phyloP scores from a whole-genome alignment of 2,888 invertebrate species.

The Amaurobius ferox region DNA sequence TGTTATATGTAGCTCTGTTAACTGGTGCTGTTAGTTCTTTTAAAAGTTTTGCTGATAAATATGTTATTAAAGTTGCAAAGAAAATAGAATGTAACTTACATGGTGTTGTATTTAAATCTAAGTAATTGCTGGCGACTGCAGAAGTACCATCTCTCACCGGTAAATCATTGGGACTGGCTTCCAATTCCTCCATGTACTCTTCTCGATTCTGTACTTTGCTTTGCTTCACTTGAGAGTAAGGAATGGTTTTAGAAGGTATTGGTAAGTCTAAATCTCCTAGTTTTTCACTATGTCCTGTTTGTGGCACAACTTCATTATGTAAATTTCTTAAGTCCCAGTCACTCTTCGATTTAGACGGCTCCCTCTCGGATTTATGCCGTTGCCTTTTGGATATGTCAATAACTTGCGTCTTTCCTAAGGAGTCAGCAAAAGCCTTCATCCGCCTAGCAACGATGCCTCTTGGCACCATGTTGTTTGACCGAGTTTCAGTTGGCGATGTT shows the following conservation, averaged over 20 bases:
- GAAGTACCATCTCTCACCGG: constrained; percentile 58
- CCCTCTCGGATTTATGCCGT: constrained; percentile 27
- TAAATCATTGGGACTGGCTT: constrained; percentile 63
- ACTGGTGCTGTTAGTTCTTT: no score
- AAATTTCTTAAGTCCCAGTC: constrained; percentile 66
- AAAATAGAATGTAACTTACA: no score
- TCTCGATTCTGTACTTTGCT: constrained; percentile 2
- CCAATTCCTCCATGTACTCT: constrained; percentile 52
- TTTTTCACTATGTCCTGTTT: not conserved
- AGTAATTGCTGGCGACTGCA: constrained; percentile 40
- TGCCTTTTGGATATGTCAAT: constrained; percentile 9
- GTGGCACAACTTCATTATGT: constrained; percentile 16
- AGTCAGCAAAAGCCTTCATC: constrained; percentile 60
- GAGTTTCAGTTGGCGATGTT: constrained; percentile 73
- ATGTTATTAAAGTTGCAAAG: no score
- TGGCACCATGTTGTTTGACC: constrained; percentile 49
- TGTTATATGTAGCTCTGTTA: no score
- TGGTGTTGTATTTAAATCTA: constrained; percentile 51
- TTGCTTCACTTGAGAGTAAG: not conserved
- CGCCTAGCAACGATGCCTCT: constrained; percentile 59
- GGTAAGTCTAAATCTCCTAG: not conserved
- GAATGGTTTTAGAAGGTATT: not conserved
- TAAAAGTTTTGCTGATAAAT: no score
- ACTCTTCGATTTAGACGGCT: constrained; percentile 66
- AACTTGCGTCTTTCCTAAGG: not conserved